These are phyloP conservation scores for Pyrgilauda ruficollis DNA, from an alignment of 2,113 vertebrate species.

Conservation along the genomic window DNA sequence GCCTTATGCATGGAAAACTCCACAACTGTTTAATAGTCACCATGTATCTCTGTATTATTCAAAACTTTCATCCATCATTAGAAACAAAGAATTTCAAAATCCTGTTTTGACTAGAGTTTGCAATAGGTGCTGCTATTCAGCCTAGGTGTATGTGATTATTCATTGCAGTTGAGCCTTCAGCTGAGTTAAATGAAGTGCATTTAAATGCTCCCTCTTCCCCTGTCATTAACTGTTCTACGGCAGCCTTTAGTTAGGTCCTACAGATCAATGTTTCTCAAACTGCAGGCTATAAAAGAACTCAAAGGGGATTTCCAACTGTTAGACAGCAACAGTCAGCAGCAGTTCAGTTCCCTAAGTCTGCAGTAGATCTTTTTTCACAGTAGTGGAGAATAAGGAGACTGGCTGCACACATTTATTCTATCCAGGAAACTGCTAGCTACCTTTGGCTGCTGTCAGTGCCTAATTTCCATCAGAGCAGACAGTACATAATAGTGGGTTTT, in stretches of 20 bases:
- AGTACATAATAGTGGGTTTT: neutral
- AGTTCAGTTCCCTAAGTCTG: neutral
- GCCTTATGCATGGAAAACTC: neutral
- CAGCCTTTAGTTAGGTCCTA: neutral
- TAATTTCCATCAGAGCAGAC: neutral
- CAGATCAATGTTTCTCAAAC: slow-evolving; percentile 33
- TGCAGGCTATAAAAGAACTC: slow-evolving; percentile 7
- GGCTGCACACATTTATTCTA: neutral
- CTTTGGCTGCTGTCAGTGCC: neutral
- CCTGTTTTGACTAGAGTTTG: slow-evolving; percentile 13
- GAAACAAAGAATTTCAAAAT: slow-evolving; percentile 27
- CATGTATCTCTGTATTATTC: neutral
- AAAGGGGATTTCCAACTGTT: neutral
- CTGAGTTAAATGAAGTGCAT: slow-evolving; percentile 29
- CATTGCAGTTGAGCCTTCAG: neutral
- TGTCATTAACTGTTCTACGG: slow-evolving; percentile 4
- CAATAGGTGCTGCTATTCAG: neutral
- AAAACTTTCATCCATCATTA: neutral
- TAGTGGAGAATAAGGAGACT: neutral
- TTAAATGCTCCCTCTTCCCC: slow-evolving; percentile 2
- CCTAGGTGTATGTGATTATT: slow-evolving; percentile 12
- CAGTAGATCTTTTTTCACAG: neutral
- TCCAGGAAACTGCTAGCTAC: neutral
- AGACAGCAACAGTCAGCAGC: slow-evolving; percentile 4
- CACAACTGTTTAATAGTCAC: neutral